A percentile compares a stretch with the other conserved stretches of the same genome.
Evolutionary conservation across 2,888 invertebrate genomes (phyloP).

Genomic region (Stenolophus ochropezus): DNA sequence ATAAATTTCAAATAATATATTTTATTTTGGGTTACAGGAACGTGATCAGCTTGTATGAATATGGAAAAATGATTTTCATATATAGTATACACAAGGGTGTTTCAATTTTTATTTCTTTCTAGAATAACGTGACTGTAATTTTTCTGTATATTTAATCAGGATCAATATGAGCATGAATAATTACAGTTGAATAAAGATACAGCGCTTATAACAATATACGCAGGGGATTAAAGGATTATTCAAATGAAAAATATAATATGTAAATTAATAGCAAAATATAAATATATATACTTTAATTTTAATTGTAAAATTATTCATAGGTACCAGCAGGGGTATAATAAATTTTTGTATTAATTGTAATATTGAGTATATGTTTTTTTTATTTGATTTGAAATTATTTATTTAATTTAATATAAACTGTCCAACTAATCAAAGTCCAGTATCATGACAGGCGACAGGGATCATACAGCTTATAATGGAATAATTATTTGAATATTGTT

Average conservation of each 20-base stretch:
- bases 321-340: too few relatives aligned
- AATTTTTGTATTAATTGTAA: too few relatives aligned
- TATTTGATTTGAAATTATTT: too few relatives aligned
- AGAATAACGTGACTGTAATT: not conserved
- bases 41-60: not conserved
- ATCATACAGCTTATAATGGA: too few relatives aligned
- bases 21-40: too few relatives aligned
- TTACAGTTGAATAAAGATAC: not conserved
- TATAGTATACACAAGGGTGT: not conserved
- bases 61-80: not conserved
- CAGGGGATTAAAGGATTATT: not conserved
- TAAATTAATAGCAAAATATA: not conserved
- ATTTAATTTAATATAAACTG: too few relatives aligned
- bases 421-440: too few relatives aligned
- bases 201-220: not conserved
- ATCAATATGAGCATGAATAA: not conserved
- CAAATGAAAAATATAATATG: not conserved
- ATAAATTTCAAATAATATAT: not conserved
- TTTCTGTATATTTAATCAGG: not conserved
- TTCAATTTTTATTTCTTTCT: not conserved
- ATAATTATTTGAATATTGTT: too few relatives aligned
- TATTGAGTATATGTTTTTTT: too few relatives aligned
- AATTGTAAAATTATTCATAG: too few relatives aligned
- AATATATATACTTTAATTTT: too few relatives aligned
- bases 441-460: too few relatives aligned